Evolutionary conservation across 2,888 invertebrate species (phyloP), one percentile per base, ranked within the genome.

Genomic region (Omphaloscelis lunosa): DNA sequence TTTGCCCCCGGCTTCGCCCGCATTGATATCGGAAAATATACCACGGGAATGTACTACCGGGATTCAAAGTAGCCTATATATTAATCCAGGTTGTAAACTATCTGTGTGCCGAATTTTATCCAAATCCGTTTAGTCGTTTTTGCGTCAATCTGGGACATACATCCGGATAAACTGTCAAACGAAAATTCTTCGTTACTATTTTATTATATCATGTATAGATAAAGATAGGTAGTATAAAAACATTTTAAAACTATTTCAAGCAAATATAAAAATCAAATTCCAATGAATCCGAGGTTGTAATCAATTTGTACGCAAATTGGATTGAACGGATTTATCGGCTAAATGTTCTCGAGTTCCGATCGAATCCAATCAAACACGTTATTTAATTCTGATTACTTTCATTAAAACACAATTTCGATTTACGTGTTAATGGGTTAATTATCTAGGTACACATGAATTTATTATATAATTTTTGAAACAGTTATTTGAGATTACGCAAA

Each of bases 301-400:
- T 77, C 23, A 45, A 76, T 77, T 77, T 77, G 17, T 39, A 23
- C 45, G 56, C 12, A 76, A 77, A 76, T 63, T 63, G 45, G 23
- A 77, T 77, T 58, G 27, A 17, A 27, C 27, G 17, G 23, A 65
- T 58, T 77, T 76, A 48, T 27, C 3, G 27, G 27, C 53, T 17
- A 20, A 20, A 62, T 27, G 29, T 27, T 17, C 12, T 23, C 48
- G 71, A 15, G 58, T 53, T 29, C n/a, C n/a, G 34, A 17, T 8
- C n/a, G n/a, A n/a, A 23, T 45, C 53, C 11, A 48, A 56, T 27
- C 23, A 27, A 76, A 75, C 20, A 20, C 20, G 15, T 48, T 63
- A 63, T 39, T 27, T n/a, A 27, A 41, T 51, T 23, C 48, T 12
- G 11, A 9, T 74, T 59, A 48, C 11, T 17, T 29, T 34, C 8